These are phyloP conservation scores for Pygathrix nemaeus DNA, from an alignment of 2,113 vertebrate genomes.

Conservation along the genomic window DNA sequence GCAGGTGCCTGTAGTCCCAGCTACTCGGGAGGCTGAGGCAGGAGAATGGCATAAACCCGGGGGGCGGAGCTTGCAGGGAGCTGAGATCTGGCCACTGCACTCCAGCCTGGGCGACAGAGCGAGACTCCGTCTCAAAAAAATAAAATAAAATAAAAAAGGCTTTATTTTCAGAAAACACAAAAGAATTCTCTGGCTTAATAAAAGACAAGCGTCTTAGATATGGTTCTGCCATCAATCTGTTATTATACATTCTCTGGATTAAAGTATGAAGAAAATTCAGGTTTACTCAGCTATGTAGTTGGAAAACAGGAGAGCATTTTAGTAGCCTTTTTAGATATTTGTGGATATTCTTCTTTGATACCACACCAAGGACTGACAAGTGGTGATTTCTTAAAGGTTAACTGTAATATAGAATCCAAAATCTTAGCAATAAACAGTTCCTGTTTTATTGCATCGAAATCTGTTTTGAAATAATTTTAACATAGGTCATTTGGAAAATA, in stretches of 20 bases:
- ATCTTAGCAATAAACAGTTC: background rate
- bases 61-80: too few relatives aligned
- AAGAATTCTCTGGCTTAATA: background rate
- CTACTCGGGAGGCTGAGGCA: too few relatives aligned
- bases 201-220: background rate
- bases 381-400: background rate
- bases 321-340: background rate
- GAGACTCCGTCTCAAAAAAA: background rate
- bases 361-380: background rate
- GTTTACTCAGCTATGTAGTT: background rate
- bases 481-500: background rate
- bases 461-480: background rate
- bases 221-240: background rate
- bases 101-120: background rate
- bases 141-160: background rate
- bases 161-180: background rate
- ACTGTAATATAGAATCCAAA: background rate
- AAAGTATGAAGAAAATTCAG: background rate
- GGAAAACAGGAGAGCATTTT: background rate
- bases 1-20: too few relatives aligned
- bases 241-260: background rate
- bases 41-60: too few relatives aligned
- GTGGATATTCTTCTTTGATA: background rate
- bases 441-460: background rate
- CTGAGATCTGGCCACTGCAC: too few relatives aligned